phyloP scores from a whole-genome alignment of 2,888 invertebrate species.

The Allophyes oxyacanthae region DNA sequence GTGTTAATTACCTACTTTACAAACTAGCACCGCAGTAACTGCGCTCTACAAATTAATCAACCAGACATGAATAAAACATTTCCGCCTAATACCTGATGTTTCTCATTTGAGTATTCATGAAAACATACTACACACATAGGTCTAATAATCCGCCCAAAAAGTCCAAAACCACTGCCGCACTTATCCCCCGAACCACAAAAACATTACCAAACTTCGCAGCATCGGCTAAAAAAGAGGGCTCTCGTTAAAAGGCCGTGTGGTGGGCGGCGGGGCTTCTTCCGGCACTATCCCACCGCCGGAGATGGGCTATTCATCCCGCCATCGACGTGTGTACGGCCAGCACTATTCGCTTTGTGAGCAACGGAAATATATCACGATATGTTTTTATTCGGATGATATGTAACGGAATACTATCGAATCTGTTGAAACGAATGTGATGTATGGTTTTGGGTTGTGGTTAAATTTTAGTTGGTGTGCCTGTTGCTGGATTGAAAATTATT shows the following conservation, averaged over 20 bases:
- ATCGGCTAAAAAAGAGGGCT: conserved; percentile 66
- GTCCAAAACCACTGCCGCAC: conserved; percentile 41
- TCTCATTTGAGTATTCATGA: no score
- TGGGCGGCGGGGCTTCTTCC: conserved; percentile 67
- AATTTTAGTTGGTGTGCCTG: conserved; percentile 4
- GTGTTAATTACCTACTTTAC: no score
- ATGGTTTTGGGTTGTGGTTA: conserved; percentile 5
- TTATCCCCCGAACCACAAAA: conserved; percentile 47
- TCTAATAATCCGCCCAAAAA: conserved; percentile 17
- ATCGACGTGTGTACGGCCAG: conserved; percentile 66
- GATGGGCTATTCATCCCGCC: conserved; percentile 79
- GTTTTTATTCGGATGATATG: conserved; percentile 50
- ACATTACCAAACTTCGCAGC: conserved; percentile 53
- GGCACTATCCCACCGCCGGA: conserved; percentile 75
- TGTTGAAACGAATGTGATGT: conserved; percentile 38
- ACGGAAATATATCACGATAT: conserved; percentile 57
- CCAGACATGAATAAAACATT: no score
- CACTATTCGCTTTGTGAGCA: conserved; percentile 52
- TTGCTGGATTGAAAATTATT: conserved; percentile 8
- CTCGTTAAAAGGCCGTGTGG: conserved; percentile 73
- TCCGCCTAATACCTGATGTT: no score
- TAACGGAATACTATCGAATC: conserved; percentile 40
- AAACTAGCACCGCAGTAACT: no score
- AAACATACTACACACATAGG: conserved; percentile 4
- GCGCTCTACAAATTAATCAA: no score